Percentiles rank a stretch among this genome's conserved stretches.
These are phyloP conservation scores for Tapirus indicus DNA, from an alignment of 2,797 vertebrate genomes.

Conservation along the genomic window DNA sequence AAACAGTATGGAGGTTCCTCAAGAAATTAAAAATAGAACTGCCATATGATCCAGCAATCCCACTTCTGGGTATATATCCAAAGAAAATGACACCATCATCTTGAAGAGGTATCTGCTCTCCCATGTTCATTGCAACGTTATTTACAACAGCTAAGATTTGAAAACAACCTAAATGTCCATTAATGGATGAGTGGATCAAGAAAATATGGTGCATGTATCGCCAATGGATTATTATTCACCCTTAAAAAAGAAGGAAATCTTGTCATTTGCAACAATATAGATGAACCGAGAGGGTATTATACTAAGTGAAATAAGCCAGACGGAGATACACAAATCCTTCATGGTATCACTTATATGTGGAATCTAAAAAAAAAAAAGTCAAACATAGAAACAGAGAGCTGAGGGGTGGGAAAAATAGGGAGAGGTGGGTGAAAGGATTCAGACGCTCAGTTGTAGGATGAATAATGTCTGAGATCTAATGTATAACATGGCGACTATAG, in stretches of 20 bases:
- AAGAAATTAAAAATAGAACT: neutral
- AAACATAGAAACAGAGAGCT: neutral
- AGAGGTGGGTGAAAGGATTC: neutral
- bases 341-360: neutral
- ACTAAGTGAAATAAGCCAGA: neutral
- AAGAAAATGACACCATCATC: neutral
- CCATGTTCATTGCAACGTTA: neutral
- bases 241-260: neutral
- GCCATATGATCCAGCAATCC: neutral
- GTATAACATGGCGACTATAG: neutral
- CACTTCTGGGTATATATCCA: neutral
- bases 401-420: neutral
- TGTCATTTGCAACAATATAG: neutral
- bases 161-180: neutral
- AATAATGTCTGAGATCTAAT: neutral
- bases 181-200: neutral
- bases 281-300: neutral
- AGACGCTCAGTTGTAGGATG: neutral
- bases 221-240: neutral
- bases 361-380: neutral
- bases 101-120: neutral
- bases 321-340: neutral
- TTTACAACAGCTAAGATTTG: neutral
- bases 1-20: neutral
- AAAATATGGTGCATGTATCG: neutral